Percentiles rank a stretch among this genome's conserved stretches.
Evolutionary conservation across 2,113 vertebrate species (phyloP).

Genomic region (Sinosuthora webbiana): DNA sequence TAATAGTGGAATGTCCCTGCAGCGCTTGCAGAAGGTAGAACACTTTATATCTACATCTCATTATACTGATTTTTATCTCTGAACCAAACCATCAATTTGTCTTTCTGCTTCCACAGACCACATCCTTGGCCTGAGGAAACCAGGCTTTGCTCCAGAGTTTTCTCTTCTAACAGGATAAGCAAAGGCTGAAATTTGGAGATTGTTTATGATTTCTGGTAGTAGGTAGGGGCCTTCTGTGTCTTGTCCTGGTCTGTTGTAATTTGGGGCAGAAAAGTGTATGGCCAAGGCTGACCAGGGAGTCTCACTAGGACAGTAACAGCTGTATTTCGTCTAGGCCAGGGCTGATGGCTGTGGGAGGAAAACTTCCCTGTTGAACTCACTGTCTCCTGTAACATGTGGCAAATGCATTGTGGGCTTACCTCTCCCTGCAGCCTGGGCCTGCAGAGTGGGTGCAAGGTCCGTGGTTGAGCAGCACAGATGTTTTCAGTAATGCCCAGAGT

Average conservation of each 20-base stretch:
- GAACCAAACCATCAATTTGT: neutral
- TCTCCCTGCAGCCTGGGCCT: neutral
- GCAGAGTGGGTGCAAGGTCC: neutral
- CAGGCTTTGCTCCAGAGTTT: neutral
- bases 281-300: neutral
- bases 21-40: neutral
- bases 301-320: neutral
- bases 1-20: neutral
- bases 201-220: neutral
- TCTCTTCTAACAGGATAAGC: neutral
- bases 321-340: neutral
- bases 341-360: neutral
- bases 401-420: neutral
- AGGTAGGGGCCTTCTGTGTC: neutral
- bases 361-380: neutral
- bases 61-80: neutral
- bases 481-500: fast-evolving
- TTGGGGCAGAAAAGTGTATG: neutral
- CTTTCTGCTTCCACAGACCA: neutral
- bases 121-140: neutral
- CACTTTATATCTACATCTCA: neutral
- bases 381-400: neutral
- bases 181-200: neutral
- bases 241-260: neutral
- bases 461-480: neutral